A percentile compares a stretch with the other conserved stretches of the same genome.
phyloP scores from a whole-genome alignment of 2,113 vertebrate genomes.

The Poicephalus gulielmi region DNA sequence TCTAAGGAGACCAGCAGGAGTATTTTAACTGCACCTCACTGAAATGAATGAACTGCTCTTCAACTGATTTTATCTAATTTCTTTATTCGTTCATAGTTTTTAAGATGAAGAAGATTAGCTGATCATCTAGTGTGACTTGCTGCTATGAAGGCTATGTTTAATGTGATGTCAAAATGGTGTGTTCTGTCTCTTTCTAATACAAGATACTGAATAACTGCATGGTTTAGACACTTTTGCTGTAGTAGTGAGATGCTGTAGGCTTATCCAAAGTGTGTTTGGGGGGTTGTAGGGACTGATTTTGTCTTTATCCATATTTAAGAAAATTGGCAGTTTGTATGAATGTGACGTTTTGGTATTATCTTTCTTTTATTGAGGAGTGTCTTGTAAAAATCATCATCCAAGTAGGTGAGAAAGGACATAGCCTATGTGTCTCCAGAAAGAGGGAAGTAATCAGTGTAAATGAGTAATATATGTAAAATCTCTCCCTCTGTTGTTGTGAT shows the following conservation, averaged over 20 bases:
- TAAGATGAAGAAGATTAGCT: not conserved
- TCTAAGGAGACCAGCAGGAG: not conserved
- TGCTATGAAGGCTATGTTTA: not conserved
- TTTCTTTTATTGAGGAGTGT: not conserved
- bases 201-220: not conserved
- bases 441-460: not conserved
- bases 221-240: not conserved
- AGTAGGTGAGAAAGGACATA: not conserved
- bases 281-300: not conserved
- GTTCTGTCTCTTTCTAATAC: not conserved
- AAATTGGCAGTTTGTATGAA: not conserved
- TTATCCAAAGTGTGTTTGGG: not conserved
- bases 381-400: not conserved
- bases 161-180: not conserved
- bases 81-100: not conserved
- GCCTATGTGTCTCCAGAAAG: not conserved
- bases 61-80: not conserved
- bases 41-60: not conserved
- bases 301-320: not conserved
- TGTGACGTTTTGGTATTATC: not conserved
- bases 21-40: not conserved
- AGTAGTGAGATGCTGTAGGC: not conserved
- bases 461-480: not conserved
- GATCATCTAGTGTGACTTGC: not conserved
- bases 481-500: not conserved